phyloP scores from a whole-genome alignment of 2,797 vertebrate species.

The Dryobates pubescens region DNA sequence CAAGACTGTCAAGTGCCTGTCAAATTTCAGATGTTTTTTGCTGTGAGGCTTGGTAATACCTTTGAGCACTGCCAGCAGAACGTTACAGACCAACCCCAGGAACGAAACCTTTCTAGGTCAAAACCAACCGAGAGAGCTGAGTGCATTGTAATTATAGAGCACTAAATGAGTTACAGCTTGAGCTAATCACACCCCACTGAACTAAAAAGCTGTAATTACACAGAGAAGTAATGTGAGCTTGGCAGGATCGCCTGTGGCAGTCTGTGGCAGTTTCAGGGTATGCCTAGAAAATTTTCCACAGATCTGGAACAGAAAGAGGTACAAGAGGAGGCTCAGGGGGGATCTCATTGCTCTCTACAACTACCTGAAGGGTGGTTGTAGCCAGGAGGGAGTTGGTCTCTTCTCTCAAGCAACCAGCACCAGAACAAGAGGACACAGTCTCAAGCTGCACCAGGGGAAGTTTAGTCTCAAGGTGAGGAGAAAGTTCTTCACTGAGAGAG shows the following conservation, averaged over 20 bases:
- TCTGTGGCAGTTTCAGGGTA: not conserved
- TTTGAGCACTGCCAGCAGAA: constrained; percentile 1
- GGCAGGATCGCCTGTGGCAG: constrained; percentile 48
- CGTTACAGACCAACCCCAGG: constrained; percentile 60
- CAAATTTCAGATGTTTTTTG: constrained; percentile 27
- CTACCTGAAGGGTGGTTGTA: too few relatives aligned
- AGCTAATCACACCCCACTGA: constrained; percentile 74
- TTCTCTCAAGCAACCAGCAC: too few relatives aligned
- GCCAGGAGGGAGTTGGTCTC: too few relatives aligned
- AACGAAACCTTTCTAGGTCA: constrained; percentile 58
- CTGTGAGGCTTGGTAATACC: constrained; percentile 2
- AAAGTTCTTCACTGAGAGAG: too few relatives aligned
- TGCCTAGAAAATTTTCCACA: too few relatives aligned
- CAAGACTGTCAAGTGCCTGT: not conserved
- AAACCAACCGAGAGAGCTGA: constrained; percentile 36
- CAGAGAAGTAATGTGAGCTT: constrained; percentile 52
- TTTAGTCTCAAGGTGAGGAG: too few relatives aligned
- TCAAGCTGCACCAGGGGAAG: too few relatives aligned
- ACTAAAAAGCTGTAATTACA: constrained; percentile 75
- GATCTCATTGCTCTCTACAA: too few relatives aligned
- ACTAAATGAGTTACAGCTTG: constrained; percentile 70
- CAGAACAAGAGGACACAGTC: too few relatives aligned
- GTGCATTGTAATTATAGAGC: constrained; percentile 70
- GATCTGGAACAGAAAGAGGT: too few relatives aligned
- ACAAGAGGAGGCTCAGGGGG: too few relatives aligned